Percentiles rank a stretch among this genome's conserved stretches.
phyloP scores from a whole-genome alignment of 2,888 invertebrate genomes.

The Magallana nippona region DNA sequence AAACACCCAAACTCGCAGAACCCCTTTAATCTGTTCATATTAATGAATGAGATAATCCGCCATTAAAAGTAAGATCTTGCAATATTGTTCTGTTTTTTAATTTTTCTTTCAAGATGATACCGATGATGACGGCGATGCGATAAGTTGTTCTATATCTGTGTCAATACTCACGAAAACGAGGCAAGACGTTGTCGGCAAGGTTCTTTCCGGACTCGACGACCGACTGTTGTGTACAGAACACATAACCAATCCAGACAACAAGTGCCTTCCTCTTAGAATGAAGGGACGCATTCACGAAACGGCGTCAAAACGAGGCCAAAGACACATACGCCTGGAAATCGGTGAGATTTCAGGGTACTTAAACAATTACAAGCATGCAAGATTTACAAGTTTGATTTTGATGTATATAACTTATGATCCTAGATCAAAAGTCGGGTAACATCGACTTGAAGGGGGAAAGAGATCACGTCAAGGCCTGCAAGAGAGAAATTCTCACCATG shows the following conservation, averaged over 20 bases:
- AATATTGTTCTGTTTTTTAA: neutral
- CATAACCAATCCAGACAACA: neutral
- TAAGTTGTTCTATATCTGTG: neutral
- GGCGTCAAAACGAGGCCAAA: neutral
- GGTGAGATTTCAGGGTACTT: neutral
- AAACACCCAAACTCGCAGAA: no score
- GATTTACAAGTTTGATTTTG: neutral
- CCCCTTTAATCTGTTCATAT: no score
- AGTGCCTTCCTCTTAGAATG: constrained; percentile 30
- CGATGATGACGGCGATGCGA: neutral
- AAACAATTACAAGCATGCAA: neutral
- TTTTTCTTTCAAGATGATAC: neutral
- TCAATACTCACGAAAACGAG: neutral
- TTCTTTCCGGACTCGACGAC: neutral
- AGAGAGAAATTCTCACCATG: neutral
- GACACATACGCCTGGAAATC: neutral
- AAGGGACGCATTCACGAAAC: constrained; percentile 30
- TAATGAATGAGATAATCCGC: no score
- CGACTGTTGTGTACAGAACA: neutral
- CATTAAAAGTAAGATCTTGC: no score
- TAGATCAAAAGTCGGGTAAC: constrained; percentile 16
- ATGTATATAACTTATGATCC: neutral
- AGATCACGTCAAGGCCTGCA: neutral
- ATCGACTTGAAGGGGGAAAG: constrained; percentile 36
- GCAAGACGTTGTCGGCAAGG: neutral